Base-by-base conservation (phyloP, 2,888 invertebrate species). In the Elgonia sp. region DNA sequence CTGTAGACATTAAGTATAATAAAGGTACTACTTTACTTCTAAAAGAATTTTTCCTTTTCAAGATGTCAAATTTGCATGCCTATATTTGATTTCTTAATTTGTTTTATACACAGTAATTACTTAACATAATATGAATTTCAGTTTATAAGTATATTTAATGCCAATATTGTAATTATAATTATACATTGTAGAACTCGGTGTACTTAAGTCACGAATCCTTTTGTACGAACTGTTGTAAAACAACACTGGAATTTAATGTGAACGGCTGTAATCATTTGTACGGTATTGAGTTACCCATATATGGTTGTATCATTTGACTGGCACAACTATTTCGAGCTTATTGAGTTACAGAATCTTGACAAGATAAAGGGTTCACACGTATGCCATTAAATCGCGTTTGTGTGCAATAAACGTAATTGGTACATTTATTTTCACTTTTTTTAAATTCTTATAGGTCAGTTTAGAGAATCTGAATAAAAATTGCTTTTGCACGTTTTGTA, bases 291-390 rank as follows among this genome's bases (percentile, higher is more conserved):
- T 73, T 81, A 46, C 57, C 87, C 76, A 77, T 88, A 84, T 84
- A 88, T 84, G 87, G 84, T 69, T 39, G 42, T 84, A 80, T 88
- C 87, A 84, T 88, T 88, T 84, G 87, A 84, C 84, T 88, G 62
- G 70, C 81, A 82, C 81, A 81, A 88, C 81, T 82, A 84, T 88
- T 81, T 80, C 77, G 55, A 82, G 21, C 73, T 84, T 77, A 88
- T 77, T 82, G 84, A 84, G 84, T 81, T 83, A 75, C 83, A 37
- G 53, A 69, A 39, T 55, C 80, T 42, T 84, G 76, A 87, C 87
- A 87, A 81, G 84, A 81, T 81, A 87, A 87, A 83, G 79, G 75
- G 84, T 84, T 87, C 73, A 55, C 87, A 79, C 65, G 77, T 73
- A 76, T 57, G 18, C 70, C 42, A 80, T 80, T 76, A 81, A 29